Percentiles rank a stretch among this genome's conserved stretches.
Conservation (phyloP, 2,113 vertebrate genomes). For the Halcyon malimbica region DNA sequence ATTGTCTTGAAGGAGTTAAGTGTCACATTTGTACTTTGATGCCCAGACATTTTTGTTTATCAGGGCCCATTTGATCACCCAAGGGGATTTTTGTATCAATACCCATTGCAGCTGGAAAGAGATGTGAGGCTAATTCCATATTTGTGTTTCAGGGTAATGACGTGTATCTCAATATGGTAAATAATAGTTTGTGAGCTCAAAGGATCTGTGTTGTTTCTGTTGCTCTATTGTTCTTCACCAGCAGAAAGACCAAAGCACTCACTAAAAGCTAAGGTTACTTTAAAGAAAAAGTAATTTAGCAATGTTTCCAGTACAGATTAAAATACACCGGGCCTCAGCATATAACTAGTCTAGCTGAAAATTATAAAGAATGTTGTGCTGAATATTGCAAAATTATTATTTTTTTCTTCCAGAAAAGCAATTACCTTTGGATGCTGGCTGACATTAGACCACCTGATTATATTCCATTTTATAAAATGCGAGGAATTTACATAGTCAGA, state of each 20-base stretch:
- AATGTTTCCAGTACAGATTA: neutral
- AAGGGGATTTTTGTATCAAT: neutral
- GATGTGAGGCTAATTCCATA: neutral
- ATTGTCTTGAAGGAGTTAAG: neutral
- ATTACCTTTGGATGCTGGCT: constrained; percentile 13
- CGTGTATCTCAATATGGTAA: neutral
- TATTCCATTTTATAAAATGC: neutral
- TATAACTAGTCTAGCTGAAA: constrained; percentile 14
- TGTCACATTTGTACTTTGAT: neutral
- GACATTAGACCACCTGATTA: constrained; percentile 23
- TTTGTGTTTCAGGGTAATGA: neutral
- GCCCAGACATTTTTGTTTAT: neutral
- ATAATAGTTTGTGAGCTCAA: neutral
- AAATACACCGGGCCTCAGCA: neutral
- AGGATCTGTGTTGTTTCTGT: neutral
- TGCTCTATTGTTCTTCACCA: neutral
- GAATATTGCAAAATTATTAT: neutral
- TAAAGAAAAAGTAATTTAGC: neutral
- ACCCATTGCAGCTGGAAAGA: neutral
- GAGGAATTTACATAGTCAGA: constrained; percentile 29
- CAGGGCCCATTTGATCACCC: neutral
- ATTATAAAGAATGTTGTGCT: neutral
- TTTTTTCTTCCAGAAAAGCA: neutral
- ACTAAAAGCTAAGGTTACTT: neutral
- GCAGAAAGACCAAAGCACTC: neutral